Conservation (phyloP, 2,797 vertebrate genomes). For the Catharus ustulatus region DNA sequence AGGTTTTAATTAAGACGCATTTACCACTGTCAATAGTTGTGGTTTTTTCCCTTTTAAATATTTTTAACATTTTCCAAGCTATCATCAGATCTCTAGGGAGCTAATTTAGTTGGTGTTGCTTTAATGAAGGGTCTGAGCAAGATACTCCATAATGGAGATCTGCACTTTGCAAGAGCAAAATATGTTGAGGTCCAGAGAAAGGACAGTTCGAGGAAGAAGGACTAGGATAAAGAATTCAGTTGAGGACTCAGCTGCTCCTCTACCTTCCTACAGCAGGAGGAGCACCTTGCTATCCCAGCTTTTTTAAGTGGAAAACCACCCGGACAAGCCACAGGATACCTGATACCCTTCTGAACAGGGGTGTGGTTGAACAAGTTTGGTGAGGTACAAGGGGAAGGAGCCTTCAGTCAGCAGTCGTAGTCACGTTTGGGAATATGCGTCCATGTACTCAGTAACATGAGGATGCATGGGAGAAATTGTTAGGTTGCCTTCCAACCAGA, state of each 20-base stretch:
- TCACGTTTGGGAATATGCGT: not conserved
- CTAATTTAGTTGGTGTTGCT: not conserved
- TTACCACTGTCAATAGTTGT: not conserved
- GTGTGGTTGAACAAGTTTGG: not conserved
- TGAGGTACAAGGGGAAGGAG: not conserved
- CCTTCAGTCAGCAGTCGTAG: not conserved
- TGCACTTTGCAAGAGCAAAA: not conserved
- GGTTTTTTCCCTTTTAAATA: not conserved
- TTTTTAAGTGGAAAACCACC: not conserved
- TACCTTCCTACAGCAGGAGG: not conserved
- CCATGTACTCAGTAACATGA: not conserved
- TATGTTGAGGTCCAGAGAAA: not conserved
- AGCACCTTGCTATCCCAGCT: rapidly evolving
- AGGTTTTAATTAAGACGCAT: slow-evolving; percentile 35
- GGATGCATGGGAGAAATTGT: not conserved
- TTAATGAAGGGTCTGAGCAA: not conserved
- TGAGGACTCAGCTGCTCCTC: not conserved
- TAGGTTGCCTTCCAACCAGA: not conserved
- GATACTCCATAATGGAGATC: not conserved
- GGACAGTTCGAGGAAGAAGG: not conserved
- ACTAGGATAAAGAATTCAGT: not conserved
- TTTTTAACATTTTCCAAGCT: not conserved
- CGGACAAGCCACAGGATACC: not conserved
- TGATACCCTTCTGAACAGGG: not conserved
- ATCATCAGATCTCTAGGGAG: not conserved